Evolutionary conservation across 2,113 vertebrate genomes (phyloP).

Genomic region (Centropus unirufus): DNA sequence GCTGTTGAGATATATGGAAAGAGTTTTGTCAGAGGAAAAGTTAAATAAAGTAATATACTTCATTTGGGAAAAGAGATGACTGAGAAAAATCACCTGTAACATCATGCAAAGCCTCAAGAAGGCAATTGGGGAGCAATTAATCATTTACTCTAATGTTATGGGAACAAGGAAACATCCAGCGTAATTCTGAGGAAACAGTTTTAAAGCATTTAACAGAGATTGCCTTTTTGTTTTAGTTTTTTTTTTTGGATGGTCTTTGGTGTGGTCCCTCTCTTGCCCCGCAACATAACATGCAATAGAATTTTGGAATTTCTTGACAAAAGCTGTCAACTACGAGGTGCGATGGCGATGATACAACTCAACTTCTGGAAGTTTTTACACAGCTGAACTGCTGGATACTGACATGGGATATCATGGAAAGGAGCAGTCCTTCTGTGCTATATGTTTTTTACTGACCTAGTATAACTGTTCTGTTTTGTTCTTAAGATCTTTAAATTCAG

Average conservation of each 20-base stretch:
- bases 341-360: background rate
- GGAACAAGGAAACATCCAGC: background rate
- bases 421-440: background rate
- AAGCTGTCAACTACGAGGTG: background rate
- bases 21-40: background rate
- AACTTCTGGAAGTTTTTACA: background rate
- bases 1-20: background rate
- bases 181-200: background rate
- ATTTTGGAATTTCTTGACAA: background rate
- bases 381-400: background rate
- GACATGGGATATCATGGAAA: background rate
- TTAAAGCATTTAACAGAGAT: background rate
- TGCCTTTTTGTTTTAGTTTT: background rate
- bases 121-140: background rate
- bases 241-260: background rate
- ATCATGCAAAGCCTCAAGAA: background rate
- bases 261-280: background rate
- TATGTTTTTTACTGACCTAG: background rate
- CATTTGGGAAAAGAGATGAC: background rate
- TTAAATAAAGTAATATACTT: background rate
- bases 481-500: background rate
- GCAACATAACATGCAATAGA: background rate
- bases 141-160: background rate
- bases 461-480: background rate
- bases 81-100: background rate